Evolutionary conservation across 2,797 vertebrate genomes (phyloP).

Genomic region (Pipistrellus kuhlii): DNA sequence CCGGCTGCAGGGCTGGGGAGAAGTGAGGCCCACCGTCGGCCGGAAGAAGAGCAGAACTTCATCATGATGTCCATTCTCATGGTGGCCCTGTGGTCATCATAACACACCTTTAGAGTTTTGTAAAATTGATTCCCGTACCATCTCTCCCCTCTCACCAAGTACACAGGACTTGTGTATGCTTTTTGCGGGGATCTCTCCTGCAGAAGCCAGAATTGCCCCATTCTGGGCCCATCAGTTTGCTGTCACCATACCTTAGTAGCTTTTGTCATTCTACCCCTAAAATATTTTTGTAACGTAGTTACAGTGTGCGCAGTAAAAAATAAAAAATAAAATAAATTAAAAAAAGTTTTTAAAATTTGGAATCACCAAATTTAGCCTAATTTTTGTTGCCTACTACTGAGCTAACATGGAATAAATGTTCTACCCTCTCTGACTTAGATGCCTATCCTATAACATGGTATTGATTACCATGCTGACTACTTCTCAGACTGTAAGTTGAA

Average conservation of each 20-base stretch:
- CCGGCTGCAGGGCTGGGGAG: not conserved
- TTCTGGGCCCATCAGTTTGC: not conserved
- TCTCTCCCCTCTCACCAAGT: not conserved
- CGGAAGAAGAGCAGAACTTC: not conserved
- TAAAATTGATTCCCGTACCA: not conserved
- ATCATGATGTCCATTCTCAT: not conserved
- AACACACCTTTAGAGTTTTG: not conserved
- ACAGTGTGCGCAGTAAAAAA: not conserved
- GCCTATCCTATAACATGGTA: not conserved
- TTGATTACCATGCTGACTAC: not conserved
- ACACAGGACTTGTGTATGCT: not conserved
- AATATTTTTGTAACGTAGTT: not conserved
- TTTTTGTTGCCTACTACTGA: not conserved
- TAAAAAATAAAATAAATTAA: too few species aligned
- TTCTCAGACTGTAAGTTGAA: not conserved
- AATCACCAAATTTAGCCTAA: not conserved
- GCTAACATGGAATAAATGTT: not conserved
- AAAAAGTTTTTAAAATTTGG: not conserved
- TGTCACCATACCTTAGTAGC: not conserved
- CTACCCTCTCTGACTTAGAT: not conserved
- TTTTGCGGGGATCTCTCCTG: not conserved
- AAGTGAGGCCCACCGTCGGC: not conserved
- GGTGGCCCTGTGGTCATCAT: not conserved
- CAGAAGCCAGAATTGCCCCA: not conserved
- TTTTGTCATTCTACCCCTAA: not conserved